Conservation (phyloP, 2,113 vertebrate genomes). For the Thamnaconus septentrionalis region DNA sequence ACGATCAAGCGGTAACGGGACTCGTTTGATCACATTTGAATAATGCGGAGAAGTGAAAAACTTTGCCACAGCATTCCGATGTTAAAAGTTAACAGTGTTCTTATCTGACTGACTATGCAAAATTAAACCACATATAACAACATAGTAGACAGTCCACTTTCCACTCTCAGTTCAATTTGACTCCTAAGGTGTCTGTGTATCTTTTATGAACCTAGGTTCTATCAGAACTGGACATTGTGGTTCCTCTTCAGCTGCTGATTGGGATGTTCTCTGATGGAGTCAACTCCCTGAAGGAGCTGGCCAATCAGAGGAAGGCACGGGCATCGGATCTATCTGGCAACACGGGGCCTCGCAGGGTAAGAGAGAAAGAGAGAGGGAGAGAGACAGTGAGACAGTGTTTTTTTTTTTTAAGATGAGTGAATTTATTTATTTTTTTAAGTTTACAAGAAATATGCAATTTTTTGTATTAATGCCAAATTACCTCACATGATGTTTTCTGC, state of each 20-base stretch:
- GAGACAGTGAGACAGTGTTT: too few species aligned
- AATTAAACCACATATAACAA: too few species aligned
- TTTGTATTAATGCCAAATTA: background rate
- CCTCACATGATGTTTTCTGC: background rate
- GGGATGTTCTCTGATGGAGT: conserved; percentile 99
- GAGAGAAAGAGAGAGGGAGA: background rate
- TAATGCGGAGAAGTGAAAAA: too few species aligned
- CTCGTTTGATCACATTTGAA: conserved; percentile 8
- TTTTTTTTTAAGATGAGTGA: too few species aligned
- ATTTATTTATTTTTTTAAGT: too few species aligned
- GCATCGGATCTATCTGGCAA: conserved; percentile 84
- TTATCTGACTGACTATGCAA: too few species aligned
- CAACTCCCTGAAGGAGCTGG: conserved; percentile 96
- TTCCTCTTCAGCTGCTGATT: conserved; percentile 94
- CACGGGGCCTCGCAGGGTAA: conserved; percentile 89
- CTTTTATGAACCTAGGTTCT: conserved; percentile 81
- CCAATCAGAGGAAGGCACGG: conserved; percentile 92
- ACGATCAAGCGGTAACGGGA: conserved; percentile 38
- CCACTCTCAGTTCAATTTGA: too few species aligned
- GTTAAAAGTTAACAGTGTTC: too few species aligned
- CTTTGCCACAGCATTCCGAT: too few species aligned
- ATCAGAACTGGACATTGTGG: conserved; percentile 96
- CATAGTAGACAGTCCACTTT: too few species aligned
- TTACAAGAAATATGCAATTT: background rate
- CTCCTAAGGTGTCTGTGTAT: conserved; percentile 1